Conservation (phyloP, 1,140 invertebrate genomes). For the Cyphomyrmex costatus region DNA sequence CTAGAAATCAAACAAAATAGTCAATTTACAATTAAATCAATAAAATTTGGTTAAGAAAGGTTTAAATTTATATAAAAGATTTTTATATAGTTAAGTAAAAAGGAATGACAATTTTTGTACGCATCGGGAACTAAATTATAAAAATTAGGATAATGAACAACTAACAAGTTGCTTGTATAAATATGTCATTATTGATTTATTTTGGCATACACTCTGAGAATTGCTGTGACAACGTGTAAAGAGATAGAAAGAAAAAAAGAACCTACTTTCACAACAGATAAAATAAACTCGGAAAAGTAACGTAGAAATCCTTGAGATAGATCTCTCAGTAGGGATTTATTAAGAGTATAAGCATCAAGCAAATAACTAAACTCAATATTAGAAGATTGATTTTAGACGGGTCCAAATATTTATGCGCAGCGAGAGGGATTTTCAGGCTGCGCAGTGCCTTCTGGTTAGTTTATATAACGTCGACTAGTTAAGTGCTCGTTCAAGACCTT, state of each 20-base stretch:
- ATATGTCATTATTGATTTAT: slow-evolving; percentile 6
- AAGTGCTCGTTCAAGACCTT: slow-evolving; percentile 73
- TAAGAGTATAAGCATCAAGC: slow-evolving; percentile 54
- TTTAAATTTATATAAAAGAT: neutral
- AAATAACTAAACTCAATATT: slow-evolving; percentile 72
- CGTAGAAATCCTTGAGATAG: neutral
- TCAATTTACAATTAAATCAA: neutral
- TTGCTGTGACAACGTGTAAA: neutral
- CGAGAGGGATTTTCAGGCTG: slow-evolving; percentile 65
- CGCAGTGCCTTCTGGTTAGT: slow-evolving; percentile 62
- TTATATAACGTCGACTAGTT: slow-evolving; percentile 74
- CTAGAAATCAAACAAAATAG: neutral
- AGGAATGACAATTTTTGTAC: neutral
- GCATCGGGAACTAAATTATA: neutral
- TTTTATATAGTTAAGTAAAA: neutral
- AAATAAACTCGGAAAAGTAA: neutral
- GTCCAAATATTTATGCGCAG: slow-evolving; percentile 74
- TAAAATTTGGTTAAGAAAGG: neutral
- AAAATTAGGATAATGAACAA: neutral
- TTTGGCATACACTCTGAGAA: neutral
- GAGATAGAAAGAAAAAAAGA: neutral
- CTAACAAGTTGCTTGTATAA: neutral
- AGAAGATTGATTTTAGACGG: slow-evolving; percentile 71
- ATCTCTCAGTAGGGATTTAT: slow-evolving; percentile 41
- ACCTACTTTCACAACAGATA: slow-evolving; percentile 42